These are phyloP conservation scores for Daktulosphaira vitifoliae DNA, from an alignment of 1,140 invertebrate genomes.

Conservation along the genomic window DNA sequence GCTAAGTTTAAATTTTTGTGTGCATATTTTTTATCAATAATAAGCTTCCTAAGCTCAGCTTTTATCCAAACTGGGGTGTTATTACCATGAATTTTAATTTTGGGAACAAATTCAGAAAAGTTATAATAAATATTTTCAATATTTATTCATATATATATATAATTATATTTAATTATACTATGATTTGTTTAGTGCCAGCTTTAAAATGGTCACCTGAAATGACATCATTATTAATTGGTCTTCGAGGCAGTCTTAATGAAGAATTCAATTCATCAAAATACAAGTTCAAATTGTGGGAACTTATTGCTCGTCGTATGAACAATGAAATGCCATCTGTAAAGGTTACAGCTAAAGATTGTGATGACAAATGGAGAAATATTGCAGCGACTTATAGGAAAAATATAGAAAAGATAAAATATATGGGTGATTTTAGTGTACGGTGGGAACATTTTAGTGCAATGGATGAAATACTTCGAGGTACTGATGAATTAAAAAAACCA, in stretches of 20 bases:
- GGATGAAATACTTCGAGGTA: conserved; percentile 33
- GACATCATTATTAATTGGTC: conserved; percentile 30
- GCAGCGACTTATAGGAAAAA: conserved; percentile 35
- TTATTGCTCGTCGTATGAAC: conserved; percentile 28
- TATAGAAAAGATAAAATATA: conserved; percentile 32
- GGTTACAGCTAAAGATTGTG: conserved; percentile 35
- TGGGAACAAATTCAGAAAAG: background rate
- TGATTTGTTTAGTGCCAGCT: conserved; percentile 27
- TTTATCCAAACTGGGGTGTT: too few relatives aligned
- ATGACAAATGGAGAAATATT: conserved; percentile 36
- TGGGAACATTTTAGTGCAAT: conserved; percentile 36
- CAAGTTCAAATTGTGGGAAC: conserved; percentile 35
- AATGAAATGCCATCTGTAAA: conserved; percentile 4
- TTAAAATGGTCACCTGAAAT: conserved; percentile 34
- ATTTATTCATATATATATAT: too few relatives aligned
- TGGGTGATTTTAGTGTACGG: conserved; percentile 30
- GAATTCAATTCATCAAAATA: conserved; percentile 31
- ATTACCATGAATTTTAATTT: background rate
- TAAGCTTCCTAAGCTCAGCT: too few relatives aligned
- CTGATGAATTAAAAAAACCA: conserved; percentile 23
- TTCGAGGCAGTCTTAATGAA: conserved; percentile 30
- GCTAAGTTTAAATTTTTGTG: too few relatives aligned
- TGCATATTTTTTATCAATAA: too few relatives aligned
- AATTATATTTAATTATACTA: too few relatives aligned
- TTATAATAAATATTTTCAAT: too few relatives aligned